Base-by-base conservation (phyloP, 2,888 invertebrate species). In the Perithous albicinctus region DNA sequence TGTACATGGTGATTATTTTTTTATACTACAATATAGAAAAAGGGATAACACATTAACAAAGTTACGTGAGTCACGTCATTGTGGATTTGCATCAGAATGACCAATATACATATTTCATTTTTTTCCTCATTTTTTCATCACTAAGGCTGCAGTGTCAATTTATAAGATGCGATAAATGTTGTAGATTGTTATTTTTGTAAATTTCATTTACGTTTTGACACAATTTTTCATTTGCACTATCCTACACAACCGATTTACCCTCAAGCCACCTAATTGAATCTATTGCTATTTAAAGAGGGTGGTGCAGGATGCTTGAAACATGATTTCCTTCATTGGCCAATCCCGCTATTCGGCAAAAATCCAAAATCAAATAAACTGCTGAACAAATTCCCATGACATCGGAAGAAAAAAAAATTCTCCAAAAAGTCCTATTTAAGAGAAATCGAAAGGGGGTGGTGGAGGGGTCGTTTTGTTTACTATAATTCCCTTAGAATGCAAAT, bases 121-220 rank as follows among this genome's bases (percentile, higher is more conserved):
- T 29, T 29, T 5, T 29, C 5, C 5, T 29, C 3, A 29, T 4
- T 29, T 4, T 29, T 29, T 5, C 2, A 2, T 4, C 5, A 29
- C 5, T 29, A 2, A 29, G 3, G 5, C 2, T 29, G 29, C 29
- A 29, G 29, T 29, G 2, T 5, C 29, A 29, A 5, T 43, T 43
- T n/a, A 51, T 48, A 23, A 51, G 10, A 20, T 26, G 23, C 23
- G 15, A 12, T 56, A 6, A n/a, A 56, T 56, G 29, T 56, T 29
- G 56, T 64, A 2, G 46, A 26, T 64, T 78, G 18, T 15, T 63
- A 10, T 46, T 51, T 18, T 73, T 18, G 12, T 54, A 26, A 29
- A 48, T 51, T 15, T 12, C 7, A 15, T 15, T 32, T 2, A 59
- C 32, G 32, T n/a, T n/a, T n/a, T 32, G 32, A 15, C 32, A 59